phyloP scores from a whole-genome alignment of 2,113 vertebrate species.

The Erpornis zantholeuca region DNA sequence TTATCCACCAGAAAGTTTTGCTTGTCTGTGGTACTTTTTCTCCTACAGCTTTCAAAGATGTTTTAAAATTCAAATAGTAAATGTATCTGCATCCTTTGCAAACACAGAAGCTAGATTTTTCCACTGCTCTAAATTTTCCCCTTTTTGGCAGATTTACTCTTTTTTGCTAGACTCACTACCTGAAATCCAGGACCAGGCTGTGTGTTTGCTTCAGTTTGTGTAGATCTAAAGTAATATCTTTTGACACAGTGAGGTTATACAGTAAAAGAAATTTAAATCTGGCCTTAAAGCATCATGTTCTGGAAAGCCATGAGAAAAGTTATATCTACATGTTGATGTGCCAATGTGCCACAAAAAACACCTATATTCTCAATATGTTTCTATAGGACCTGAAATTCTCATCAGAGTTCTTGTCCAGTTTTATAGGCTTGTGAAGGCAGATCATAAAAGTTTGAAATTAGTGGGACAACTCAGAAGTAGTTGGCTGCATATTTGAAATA shows the following conservation, averaged over 20 bases:
- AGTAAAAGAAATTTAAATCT: background rate
- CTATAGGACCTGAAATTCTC: background rate
- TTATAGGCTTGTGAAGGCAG: conserved; percentile 12
- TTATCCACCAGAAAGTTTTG: background rate
- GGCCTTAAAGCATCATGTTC: background rate
- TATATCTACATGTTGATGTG: background rate
- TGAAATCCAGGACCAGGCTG: background rate
- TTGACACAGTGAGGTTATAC: background rate
- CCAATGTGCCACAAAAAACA: background rate
- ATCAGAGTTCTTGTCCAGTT: background rate
- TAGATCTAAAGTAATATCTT: background rate
- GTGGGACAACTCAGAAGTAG: background rate
- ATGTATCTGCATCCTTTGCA: background rate
- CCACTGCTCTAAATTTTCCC: background rate
- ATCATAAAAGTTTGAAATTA: conserved; percentile 19
- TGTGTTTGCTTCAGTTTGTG: background rate
- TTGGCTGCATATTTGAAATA: background rate
- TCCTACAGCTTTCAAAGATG: background rate
- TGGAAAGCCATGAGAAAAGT: background rate
- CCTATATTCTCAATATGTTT: background rate
- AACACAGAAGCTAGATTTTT: background rate
- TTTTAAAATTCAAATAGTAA: background rate
- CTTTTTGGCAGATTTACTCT: background rate
- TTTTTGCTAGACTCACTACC: background rate
- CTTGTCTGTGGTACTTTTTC: background rate